Conservation (phyloP, 2,113 vertebrate species). For the Takifugu bimaculatus region DNA sequence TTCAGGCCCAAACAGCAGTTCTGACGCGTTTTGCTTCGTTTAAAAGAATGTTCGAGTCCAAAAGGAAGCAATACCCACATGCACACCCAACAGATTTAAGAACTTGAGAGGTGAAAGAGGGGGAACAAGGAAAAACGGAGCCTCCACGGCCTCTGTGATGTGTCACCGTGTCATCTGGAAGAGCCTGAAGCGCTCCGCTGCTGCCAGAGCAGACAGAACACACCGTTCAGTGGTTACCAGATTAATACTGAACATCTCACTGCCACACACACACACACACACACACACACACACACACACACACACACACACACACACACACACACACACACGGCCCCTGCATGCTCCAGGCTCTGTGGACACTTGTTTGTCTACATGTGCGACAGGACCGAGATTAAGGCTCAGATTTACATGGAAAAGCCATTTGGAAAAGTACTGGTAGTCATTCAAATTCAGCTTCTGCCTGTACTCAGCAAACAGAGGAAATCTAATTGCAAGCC, state of each 20-base stretch:
- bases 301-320: conserved; percentile 17
- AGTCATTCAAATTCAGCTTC: too few relatives aligned
- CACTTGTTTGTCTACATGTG: neutral
- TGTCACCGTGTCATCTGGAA: conserved; percentile 12
- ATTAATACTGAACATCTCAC: conserved; percentile 26
- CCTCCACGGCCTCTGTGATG: conserved; percentile 11
- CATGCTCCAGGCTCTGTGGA: conserved; percentile 10
- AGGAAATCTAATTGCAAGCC: too few relatives aligned
- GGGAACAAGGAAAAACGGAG: conserved; percentile 13
- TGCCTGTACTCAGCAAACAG: too few relatives aligned
- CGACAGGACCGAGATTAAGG: too few relatives aligned
- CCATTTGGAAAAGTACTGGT: too few relatives aligned
- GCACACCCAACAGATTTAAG: conserved; percentile 43
- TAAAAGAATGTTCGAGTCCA: too few relatives aligned
- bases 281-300: conserved; percentile 17
- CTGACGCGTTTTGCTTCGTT: neutral
- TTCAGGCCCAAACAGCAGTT: conserved; percentile 3
- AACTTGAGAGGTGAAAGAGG: conserved; percentile 54
- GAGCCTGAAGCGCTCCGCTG: conserved; percentile 10
- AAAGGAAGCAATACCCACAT: conserved; percentile 1
- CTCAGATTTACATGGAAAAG: too few relatives aligned
- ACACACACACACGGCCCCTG: conserved; percentile 15
- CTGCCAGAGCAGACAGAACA: conserved; percentile 31
- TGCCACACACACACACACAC: conserved; percentile 8
- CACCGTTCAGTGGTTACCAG: conserved; percentile 15